phyloP scores from a whole-genome alignment of 2,113 vertebrate species.

The Montifringilla adamsi region DNA sequence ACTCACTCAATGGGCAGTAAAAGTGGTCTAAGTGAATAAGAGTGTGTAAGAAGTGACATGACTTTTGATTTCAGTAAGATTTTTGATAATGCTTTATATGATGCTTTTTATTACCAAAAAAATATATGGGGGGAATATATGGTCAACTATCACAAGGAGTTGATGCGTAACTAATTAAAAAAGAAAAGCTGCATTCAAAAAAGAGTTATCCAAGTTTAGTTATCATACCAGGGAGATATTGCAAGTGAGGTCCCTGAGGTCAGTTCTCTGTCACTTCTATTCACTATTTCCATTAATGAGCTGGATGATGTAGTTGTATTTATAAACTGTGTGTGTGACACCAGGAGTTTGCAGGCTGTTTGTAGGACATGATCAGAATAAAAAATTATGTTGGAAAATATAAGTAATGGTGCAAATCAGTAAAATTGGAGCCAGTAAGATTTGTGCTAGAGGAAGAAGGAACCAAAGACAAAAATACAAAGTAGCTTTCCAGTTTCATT shows the following conservation, averaged over 20 bases:
- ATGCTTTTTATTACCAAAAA: background rate
- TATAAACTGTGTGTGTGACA: constrained; percentile 14
- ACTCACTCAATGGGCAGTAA: background rate
- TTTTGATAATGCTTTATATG: background rate
- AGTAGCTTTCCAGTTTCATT: background rate
- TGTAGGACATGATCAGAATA: background rate
- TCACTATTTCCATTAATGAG: constrained; percentile 46
- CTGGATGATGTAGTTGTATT: background rate
- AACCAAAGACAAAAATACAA: background rate
- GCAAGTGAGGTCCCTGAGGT: constrained; percentile 31
- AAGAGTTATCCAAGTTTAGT: constrained; percentile 18
- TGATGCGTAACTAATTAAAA: constrained; percentile 39
- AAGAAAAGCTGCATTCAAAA: constrained; percentile 40
- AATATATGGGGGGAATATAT: background rate
- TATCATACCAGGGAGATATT: constrained; percentile 36
- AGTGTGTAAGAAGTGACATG: background rate
- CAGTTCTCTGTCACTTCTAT: constrained; percentile 41
- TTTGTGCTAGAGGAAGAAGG: background rate
- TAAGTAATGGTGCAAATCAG: background rate
- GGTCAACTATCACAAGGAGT: background rate
- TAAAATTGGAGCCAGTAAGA: background rate
- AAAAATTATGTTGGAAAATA: background rate
- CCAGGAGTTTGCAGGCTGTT: background rate
- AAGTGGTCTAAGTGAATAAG: background rate
- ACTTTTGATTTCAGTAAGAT: background rate